phyloP scores from a whole-genome alignment of 2,113 vertebrate species.

The Oryzias curvinotus region DNA sequence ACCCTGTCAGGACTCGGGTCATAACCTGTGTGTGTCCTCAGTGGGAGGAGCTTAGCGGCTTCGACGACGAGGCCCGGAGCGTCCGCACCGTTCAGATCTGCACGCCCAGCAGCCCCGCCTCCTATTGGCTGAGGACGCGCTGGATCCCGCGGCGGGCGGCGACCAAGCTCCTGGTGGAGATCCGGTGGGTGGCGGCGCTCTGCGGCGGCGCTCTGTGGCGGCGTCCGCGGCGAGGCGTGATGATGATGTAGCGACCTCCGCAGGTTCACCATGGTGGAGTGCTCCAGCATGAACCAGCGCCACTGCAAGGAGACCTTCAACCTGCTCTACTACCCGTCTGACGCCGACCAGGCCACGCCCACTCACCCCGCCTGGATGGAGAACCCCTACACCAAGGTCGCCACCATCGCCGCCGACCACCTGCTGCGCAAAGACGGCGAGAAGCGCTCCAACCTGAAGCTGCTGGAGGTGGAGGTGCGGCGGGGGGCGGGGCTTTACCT shows the following conservation, averaged over 20 bases:
- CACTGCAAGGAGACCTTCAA: conserved; percentile 86
- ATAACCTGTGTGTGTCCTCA: conserved; percentile 30
- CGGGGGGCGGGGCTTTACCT: conserved; percentile 80
- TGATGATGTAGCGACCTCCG: neutral
- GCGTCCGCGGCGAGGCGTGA: neutral
- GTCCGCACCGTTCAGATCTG: conserved; percentile 86
- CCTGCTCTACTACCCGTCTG: conserved; percentile 76
- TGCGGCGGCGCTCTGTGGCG: neutral
- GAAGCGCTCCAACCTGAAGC: conserved; percentile 78
- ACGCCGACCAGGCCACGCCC: conserved; percentile 72
- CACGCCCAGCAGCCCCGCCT: conserved; percentile 47
- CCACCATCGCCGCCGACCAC: conserved; percentile 82
- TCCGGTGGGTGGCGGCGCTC: conserved; percentile 75
- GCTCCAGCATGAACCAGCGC: conserved; percentile 72
- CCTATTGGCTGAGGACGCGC: conserved; percentile 83
- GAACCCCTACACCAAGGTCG: conserved; percentile 81
- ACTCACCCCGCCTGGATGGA: conserved; percentile 82
- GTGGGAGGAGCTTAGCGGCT: conserved; percentile 85
- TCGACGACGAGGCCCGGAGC: conserved; percentile 81
- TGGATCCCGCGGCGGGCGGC: conserved; percentile 75
- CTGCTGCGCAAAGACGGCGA: conserved; percentile 68
- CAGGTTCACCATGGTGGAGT: conserved; percentile 86
- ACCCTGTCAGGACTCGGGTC: neutral
- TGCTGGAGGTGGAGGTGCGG: conserved; percentile 74
- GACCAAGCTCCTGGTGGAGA: conserved; percentile 79